Evolutionary conservation across 1,140 invertebrate genomes (phyloP).

Genomic region (Apis mellifera): Amel_HAv3.1 CM009931.2:15949501-15950000

Average conservation of each 20-base stretch:
- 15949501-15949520: conserved; percentile 82
- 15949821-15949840: conserved; percentile 25
- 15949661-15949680: conserved; percentile 47
- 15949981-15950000: too few relatives aligned
- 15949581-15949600: conserved; percentile 64
- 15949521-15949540: conserved; percentile 77
- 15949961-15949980: not conserved
- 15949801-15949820: not conserved
- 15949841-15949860: conserved; percentile 44
- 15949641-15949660: conserved; percentile 42
- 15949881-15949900: not conserved
- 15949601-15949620: conserved; percentile 76
- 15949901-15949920: not conserved
- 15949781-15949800: not conserved
- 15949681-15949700: conserved; percentile 59
- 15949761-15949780: not conserved
- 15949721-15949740: conserved; percentile 5
- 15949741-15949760: too few relatives aligned
- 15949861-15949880: conserved; percentile 29
- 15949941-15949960: conserved; percentile 26
- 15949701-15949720: conserved; percentile 16
- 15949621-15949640: conserved; percentile 54
- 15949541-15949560: conserved; percentile 78
- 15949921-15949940: not conserved
- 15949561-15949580: conserved; percentile 77